These are phyloP conservation scores for Phataginus tetradactyla DNA, from an alignment of 2,797 vertebrate species.

Conservation along the genomic window DNA sequence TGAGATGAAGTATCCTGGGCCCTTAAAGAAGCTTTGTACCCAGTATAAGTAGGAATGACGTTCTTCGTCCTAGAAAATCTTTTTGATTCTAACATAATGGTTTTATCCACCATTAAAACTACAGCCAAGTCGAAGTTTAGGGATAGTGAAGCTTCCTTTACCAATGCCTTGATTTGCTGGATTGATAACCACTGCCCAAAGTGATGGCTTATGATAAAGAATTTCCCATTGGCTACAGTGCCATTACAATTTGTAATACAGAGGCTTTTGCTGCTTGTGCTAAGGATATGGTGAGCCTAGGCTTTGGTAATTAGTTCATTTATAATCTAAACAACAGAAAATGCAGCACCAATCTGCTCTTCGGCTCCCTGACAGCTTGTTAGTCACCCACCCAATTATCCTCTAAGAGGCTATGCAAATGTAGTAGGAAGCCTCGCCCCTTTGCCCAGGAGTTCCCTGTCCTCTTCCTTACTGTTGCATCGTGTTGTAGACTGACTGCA, in stretches of 20 bases:
- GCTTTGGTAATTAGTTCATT: conserved; percentile 20
- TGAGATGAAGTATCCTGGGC: background rate
- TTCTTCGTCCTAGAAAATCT: background rate
- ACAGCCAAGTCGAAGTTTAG: background rate
- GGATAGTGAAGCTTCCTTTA: background rate
- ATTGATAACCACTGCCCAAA: background rate
- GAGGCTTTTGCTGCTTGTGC: background rate
- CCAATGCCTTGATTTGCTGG: background rate
- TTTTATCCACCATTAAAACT: background rate
- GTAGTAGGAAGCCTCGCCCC: background rate
- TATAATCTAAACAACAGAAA: conserved; percentile 60
- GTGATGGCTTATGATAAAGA: background rate
- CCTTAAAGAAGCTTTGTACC: background rate
- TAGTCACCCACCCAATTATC: background rate
- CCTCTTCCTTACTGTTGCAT: background rate
- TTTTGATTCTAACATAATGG: background rate
- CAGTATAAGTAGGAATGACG: background rate
- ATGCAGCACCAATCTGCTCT: background rate
- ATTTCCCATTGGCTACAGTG: background rate
- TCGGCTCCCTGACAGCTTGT: background rate
- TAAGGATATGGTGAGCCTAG: background rate
- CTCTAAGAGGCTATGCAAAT: background rate
- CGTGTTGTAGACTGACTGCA: background rate
- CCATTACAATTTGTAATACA: background rate
- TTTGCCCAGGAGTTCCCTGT: background rate